phyloP scores from a whole-genome alignment of 2,888 invertebrate species.

The Ectemnius cavifrons region DNA sequence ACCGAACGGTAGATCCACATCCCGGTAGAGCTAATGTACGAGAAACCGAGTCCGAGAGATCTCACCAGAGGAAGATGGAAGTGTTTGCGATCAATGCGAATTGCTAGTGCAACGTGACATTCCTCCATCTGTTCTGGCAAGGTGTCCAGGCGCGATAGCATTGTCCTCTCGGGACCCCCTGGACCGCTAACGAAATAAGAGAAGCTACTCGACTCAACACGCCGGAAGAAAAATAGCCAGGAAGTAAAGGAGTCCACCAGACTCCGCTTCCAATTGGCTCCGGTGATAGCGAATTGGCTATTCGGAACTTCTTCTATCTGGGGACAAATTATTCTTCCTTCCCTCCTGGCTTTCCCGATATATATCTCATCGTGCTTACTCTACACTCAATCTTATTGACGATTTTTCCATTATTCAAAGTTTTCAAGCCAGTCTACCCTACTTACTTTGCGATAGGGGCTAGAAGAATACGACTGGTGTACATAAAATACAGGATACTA shows the following conservation, averaged over 20 bases:
- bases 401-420: too few species aligned
- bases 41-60: too few species aligned
- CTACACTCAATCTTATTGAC: too few species aligned
- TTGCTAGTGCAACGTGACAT: not conserved
- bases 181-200: not conserved
- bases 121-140: not conserved
- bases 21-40: too few species aligned
- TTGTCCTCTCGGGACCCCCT: not conserved
- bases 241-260: not conserved
- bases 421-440: too few species aligned
- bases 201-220: not conserved
- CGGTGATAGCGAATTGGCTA: constrained; percentile 12
- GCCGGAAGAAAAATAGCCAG: not conserved
- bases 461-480: too few species aligned
- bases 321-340: constrained; percentile 34
- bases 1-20: too few species aligned
- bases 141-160: not conserved
- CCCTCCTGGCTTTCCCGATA: not conserved
- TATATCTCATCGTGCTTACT: not conserved
- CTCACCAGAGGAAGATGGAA: too few species aligned
- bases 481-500: too few species aligned
- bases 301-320: constrained; percentile 18
- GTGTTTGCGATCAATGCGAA: not conserved
- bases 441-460: too few species aligned
- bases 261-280: not conserved